Evolutionary conservation across 2,888 invertebrate species (phyloP).

Genomic region (Amphiduros pacificus): DNA sequence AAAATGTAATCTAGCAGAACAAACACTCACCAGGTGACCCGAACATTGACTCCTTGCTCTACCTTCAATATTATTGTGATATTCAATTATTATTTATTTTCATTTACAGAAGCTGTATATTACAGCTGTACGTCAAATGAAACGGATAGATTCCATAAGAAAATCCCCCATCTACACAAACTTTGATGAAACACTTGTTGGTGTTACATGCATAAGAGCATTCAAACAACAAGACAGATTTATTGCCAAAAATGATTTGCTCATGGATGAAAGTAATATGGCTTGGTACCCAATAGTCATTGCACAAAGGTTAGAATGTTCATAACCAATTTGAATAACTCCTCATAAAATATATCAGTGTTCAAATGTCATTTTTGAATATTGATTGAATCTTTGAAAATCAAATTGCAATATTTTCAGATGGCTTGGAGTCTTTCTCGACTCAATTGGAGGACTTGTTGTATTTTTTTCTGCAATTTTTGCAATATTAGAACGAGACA

Average conservation of each 20-base stretch:
- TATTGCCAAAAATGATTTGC: neutral
- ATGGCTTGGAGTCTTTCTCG: slow-evolving; percentile 7
- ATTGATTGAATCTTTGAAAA: slow-evolving; percentile 21
- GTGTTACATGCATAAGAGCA: neutral
- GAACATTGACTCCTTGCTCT: too few species aligned
- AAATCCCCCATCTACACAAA: neutral
- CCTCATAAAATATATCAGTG: neutral
- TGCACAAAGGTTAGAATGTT: neutral
- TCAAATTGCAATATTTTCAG: neutral
- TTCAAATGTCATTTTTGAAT: neutral
- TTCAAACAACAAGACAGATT: neutral
- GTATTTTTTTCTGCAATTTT: slow-evolving; percentile 7
- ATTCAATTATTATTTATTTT: too few species aligned
- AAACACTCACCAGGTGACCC: too few species aligned
- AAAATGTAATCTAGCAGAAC: too few species aligned
- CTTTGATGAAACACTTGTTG: neutral
- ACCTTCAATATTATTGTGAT: too few species aligned
- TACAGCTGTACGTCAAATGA: neutral
- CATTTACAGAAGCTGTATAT: neutral
- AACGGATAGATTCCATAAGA: neutral
- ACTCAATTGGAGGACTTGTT: slow-evolving; percentile 6
- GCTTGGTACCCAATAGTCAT: neutral
- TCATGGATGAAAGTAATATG: neutral
- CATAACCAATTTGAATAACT: neutral
- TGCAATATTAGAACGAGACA: neutral